phyloP scores from a whole-genome alignment of 2,113 vertebrate genomes.

The Hydrolagus affinis region DNA sequence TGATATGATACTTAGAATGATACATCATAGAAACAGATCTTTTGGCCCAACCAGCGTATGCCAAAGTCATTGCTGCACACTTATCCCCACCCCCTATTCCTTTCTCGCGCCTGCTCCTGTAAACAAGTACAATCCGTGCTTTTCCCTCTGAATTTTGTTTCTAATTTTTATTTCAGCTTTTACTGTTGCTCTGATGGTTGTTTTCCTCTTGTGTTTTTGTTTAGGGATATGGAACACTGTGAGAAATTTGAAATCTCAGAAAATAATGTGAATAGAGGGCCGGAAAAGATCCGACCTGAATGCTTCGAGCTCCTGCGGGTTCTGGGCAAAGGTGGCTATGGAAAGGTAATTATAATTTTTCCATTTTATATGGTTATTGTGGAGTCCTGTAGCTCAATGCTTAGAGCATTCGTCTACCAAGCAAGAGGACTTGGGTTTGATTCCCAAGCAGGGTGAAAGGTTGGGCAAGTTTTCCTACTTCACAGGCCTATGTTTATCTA shows the following conservation, averaged over 20 bases:
- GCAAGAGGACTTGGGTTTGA: too few species aligned
- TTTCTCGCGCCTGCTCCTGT: neutral
- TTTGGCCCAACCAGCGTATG: too few species aligned
- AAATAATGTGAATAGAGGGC: slow-evolving; percentile 93
- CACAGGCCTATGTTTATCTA: too few species aligned
- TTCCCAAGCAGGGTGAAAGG: too few species aligned
- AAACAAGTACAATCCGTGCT: neutral
- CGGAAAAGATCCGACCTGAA: slow-evolving; percentile 91
- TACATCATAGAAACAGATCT: too few species aligned
- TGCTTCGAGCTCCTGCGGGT: slow-evolving; percentile 94
- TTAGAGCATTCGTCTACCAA: too few species aligned
- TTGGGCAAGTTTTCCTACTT: too few species aligned
- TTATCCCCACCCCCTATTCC: neutral
- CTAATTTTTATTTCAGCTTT: neutral
- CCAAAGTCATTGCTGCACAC: too few species aligned
- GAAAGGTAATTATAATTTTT: slow-evolving; percentile 71
- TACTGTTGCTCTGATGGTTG: neutral
- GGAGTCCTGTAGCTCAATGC: neutral
- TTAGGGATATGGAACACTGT: slow-evolving; percentile 92
- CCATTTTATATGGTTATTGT: neutral
- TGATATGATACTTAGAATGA: too few species aligned
- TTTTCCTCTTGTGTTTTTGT: slow-evolving; percentile 37
- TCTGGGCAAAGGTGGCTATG: slow-evolving; percentile 93
- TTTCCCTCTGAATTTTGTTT: neutral
- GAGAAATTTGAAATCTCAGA: slow-evolving; percentile 98